These are phyloP conservation scores for Seira musarum DNA, from an alignment of 2,888 invertebrate species.

Conservation along the genomic window DNA sequence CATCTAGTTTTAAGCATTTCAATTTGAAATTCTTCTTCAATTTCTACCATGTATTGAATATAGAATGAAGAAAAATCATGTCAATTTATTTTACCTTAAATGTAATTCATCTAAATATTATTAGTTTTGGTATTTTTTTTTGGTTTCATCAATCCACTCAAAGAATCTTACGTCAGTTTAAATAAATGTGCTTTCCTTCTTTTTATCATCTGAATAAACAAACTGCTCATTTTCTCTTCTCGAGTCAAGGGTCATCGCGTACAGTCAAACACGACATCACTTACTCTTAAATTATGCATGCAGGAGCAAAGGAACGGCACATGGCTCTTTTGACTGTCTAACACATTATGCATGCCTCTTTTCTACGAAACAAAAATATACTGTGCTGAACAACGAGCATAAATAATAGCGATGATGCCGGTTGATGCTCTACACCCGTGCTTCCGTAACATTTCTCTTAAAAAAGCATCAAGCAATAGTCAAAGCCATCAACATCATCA, in stretches of 20 bases:
- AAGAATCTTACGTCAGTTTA: neutral
- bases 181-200: too few relatives aligned
- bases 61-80: too few relatives aligned
- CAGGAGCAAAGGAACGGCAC: constrained; percentile 21
- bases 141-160: neutral
- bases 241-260: constrained; percentile 66
- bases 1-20: too few relatives aligned
- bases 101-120: too few relatives aligned
- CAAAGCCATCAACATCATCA: constrained; percentile 3
- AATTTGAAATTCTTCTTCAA: too few relatives aligned
- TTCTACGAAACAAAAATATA: neutral
- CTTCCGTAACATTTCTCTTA: neutral
- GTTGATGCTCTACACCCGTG: neutral
- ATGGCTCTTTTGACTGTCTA: constrained; percentile 1
- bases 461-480: neutral
- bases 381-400: neutral
- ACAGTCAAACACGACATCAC: constrained; percentile 50
- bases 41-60: too few relatives aligned
- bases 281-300: constrained; percentile 56
- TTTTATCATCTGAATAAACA: too few relatives aligned
- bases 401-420: constrained; percentile 6
- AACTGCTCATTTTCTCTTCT: constrained; percentile 28
- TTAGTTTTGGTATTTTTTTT: too few relatives aligned
- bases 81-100: too few relatives aligned
- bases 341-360: neutral